Percentiles rank a stretch among this genome's conserved stretches.
phyloP scores from a whole-genome alignment of 2,888 invertebrate genomes.

The Hirtodrosophila alboralis region DNA sequence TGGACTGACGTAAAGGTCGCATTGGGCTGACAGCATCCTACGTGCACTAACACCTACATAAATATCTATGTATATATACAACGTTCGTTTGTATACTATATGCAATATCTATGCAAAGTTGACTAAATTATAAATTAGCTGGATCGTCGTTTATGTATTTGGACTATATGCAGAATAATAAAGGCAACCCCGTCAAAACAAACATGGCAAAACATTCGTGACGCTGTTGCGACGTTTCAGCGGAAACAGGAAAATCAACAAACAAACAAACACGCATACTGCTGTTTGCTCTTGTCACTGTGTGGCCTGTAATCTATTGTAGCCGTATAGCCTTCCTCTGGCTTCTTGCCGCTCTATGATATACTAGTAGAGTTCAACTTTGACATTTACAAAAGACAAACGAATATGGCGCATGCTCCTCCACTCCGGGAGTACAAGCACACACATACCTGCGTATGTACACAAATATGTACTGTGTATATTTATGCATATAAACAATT shows the following conservation, averaged over 20 bases:
- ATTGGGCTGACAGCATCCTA: slow-evolving; percentile 30
- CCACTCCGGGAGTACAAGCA: slow-evolving; percentile 23
- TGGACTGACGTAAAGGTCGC: slow-evolving; percentile 50
- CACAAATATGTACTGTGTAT: no score
- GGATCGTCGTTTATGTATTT: slow-evolving; percentile 7
- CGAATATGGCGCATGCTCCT: slow-evolving; percentile 59
- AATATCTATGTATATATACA: background rate
- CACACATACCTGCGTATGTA: slow-evolving; percentile 1
- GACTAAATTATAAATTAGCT: slow-evolving; percentile 30
- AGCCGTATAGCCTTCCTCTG: slow-evolving; percentile 5
- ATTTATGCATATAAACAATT: no score
- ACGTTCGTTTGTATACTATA: background rate
- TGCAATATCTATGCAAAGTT: slow-evolving; percentile 7
- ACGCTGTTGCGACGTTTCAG: slow-evolving; percentile 30
- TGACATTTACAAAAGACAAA: slow-evolving; percentile 58
- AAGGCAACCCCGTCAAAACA: slow-evolving; percentile 27
- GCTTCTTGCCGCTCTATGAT: slow-evolving; percentile 8
- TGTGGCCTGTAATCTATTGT: slow-evolving; percentile 24
- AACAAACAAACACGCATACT: slow-evolving; percentile 31
- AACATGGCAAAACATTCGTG: slow-evolving; percentile 38
- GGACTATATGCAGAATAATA: background rate
- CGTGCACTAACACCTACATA: slow-evolving; percentile 1
- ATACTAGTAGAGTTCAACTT: slow-evolving; percentile 62
- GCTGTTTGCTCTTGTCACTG: slow-evolving; percentile 35
- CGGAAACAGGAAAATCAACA: slow-evolving; percentile 45